Base-by-base conservation (phyloP, 2,888 invertebrate species). In the Cabera pusaria region DNA sequence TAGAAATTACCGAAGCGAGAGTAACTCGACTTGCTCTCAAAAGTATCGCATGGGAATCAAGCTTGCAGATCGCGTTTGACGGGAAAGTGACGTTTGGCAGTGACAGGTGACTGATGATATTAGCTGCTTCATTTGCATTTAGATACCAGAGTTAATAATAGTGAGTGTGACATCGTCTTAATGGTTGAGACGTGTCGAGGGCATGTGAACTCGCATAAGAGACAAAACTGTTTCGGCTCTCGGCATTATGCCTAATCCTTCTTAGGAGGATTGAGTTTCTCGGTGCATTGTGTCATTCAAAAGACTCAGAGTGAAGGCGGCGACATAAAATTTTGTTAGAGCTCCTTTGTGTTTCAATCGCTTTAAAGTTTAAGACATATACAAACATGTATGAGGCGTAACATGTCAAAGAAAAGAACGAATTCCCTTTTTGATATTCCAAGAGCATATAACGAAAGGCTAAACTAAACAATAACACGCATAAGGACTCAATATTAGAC, bases 1-100 rank as follows among this genome's bases (percentile, higher is more conserved):
- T 78, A 78, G 79, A 75, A 76, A 74, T 78, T 74, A 84, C 72
- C 76, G 79, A 70, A 73, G 70, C 79, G 74, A 72, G 73, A 70
- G 69, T 66, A 71, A 69, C 56, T 50, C 39, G 64, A 47, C 55
- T 57, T 52, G 54, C 55, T 63, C 63, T 65, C 54, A 28, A 37
- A 35, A 42, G 51, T 58, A 64, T 64, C 48, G 72, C 76, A 78
- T 84, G 86, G 81, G 87, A 84, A 81, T 69, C 57, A 49, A 56
- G 51, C 62, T 61, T 55, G 68, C 63, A 56, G 65, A 72, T 70
- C 65, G 59, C 48, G 67, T 66, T 73, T 67, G 65, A 75, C 75
- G 78, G 83, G 82, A 78, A 72, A 73, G 65, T 76, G 73, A 76
- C 58, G 54, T 68, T 59, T 60, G 52, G 43, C 23, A 47, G 37